Evolutionary conservation across 2,113 vertebrate species (phyloP).

Genomic region (Hemibagrus wyckioides): DNA sequence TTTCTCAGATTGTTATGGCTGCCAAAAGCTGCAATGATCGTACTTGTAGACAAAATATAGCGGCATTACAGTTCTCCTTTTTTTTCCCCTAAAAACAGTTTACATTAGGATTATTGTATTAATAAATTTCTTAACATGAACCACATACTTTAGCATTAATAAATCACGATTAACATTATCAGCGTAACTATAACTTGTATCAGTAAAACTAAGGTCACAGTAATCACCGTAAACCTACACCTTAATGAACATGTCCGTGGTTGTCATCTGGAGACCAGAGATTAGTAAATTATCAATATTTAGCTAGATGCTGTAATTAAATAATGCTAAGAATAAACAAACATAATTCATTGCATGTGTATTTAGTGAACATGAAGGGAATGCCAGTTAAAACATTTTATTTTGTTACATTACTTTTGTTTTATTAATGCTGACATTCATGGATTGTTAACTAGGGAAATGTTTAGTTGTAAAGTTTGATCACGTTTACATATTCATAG

Average conservation of each 20-base stretch:
- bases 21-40: not conserved
- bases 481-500: not conserved
- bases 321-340: not conserved
- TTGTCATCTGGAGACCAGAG: not conserved
- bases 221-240: not conserved
- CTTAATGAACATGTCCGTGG: not conserved
- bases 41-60: not conserved
- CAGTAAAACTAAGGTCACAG: not conserved
- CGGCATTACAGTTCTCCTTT: not conserved
- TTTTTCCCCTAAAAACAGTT: not conserved
- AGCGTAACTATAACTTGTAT: not conserved
- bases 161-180: not conserved
- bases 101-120: not conserved
- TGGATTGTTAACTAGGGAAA: not conserved
- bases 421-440: not conserved
- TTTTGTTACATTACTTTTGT: not conserved
- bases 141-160: not conserved
- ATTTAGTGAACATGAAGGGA: not conserved
- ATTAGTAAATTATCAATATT: not conserved
- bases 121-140: not conserved
- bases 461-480: not conserved
- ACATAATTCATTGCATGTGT: not conserved
- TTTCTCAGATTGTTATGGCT: constrained; percentile 15
- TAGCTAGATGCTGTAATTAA: not conserved
- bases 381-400: not conserved